Evolutionary conservation across 2,797 vertebrate species (phyloP).

Genomic region (Epinephelus awoara): DNA sequence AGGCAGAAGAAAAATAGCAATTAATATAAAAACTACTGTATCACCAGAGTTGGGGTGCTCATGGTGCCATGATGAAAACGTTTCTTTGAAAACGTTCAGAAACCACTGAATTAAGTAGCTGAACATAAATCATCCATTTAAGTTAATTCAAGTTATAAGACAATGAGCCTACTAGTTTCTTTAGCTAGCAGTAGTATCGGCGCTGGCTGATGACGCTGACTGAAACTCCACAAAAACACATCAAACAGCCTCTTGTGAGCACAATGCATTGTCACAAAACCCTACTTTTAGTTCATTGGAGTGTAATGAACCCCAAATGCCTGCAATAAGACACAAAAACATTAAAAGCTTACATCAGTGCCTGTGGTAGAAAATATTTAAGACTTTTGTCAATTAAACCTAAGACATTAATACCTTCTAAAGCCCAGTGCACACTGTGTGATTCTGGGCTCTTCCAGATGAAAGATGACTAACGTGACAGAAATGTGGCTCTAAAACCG

Average conservation of each 20-base stretch:
- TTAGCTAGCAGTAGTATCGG: neutral
- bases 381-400: neutral
- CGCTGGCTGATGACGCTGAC: neutral
- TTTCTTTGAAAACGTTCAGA: neutral
- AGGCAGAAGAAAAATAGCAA: neutral
- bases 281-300: neutral
- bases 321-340: neutral
- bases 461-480: too few species aligned
- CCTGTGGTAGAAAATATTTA: neutral
- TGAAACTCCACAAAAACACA: neutral
- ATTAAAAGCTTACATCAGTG: neutral
- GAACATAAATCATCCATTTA: neutral
- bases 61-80: neutral
- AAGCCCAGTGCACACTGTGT: too few species aligned
- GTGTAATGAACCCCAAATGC: neutral
- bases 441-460: too few species aligned
- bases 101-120: neutral
- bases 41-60: neutral
- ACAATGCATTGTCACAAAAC: neutral
- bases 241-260: too few species aligned
- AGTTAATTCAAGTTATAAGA: neutral
- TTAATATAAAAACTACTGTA: too few species aligned
- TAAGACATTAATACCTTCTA: neutral
- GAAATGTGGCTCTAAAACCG: too few species aligned
- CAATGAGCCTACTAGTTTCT: too few species aligned